Evolutionary conservation across 2,797 vertebrate species (phyloP), one percentile per base, ranked within the genome.

Genomic region (Halcyon chelicuti): DNA sequence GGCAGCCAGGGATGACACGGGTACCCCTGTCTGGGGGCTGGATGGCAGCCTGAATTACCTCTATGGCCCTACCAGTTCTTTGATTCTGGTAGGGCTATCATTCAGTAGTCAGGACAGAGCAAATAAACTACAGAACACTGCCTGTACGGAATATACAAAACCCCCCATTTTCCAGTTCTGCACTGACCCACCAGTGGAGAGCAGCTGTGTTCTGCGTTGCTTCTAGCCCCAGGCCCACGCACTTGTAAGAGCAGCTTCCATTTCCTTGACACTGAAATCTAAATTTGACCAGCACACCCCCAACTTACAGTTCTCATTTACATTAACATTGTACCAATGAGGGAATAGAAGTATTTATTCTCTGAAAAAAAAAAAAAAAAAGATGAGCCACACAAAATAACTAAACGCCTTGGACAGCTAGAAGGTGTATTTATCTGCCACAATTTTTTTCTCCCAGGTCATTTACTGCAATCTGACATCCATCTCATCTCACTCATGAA

Each of bases 401-500:
- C 65, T 66, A 71, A 94, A 91, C 78, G 68, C 31, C 14, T 87
- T 77, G 31, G 72, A 82, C 61, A 95, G 39, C 70, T 12, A 88
- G 58, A 86, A 95, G 81, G 54, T 90, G 20, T 66, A 79, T 94
- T 86, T 95, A 88, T 94, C 91, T 94, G 42, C 47, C 81, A 88
- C 46, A 58, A 18, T 89, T 79, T 75, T 46, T 49, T 77, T 9
- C 57, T 73, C 49, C 10, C 65, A 75, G 31, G 42, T 91, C 61
- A 79, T 71, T 95, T 73, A 93, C 78, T 74, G 35, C 31, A 89
- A 61, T 63, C 52, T 96, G 95, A 95, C 60, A 88, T 52, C 55
- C 60, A 84, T 55, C 97, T 86, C 82, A 60, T 76, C 81, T 95
- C 80, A 66, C 40, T 94, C 70, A 78, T 13, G 51, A 92, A 85